Conservation (phyloP, 2,113 vertebrate genomes). For the Shinisaurus crocodilurus region DNA sequence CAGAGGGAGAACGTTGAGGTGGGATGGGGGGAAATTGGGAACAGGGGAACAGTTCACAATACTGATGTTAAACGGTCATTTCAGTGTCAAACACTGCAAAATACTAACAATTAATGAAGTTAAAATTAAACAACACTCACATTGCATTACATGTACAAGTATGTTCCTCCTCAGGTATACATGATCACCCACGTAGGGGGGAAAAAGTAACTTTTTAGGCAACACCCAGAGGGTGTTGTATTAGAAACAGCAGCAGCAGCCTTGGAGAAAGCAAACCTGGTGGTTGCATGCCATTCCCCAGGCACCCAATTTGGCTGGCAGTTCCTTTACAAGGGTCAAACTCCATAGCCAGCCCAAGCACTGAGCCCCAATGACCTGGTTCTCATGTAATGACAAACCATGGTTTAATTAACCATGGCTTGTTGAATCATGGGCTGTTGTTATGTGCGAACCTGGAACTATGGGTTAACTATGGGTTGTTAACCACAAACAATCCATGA, state of each 20-base stretch:
- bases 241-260: not conserved
- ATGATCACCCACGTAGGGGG: not conserved
- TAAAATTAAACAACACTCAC: too few relatives aligned
- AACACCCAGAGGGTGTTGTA: not conserved
- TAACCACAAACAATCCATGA: too few relatives aligned
- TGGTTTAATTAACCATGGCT: too few relatives aligned
- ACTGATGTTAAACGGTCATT: too few relatives aligned
- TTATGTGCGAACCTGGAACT: too few relatives aligned
- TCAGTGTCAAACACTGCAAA: too few relatives aligned
- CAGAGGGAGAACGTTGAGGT: not conserved
- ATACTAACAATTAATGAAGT: too few relatives aligned
- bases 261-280: not conserved
- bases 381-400: too few relatives aligned
- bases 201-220: too few relatives aligned
- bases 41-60: not conserved
- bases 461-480: too few relatives aligned
- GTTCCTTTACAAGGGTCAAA: not conserved
- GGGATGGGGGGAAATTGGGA: not conserved
- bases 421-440: too few relatives aligned
- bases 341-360: not conserved
- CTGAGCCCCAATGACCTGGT: not conserved
- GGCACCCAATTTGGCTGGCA: fast-evolving
- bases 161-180: not conserved
- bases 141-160: not conserved
- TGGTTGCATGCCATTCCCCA: not conserved